Conservation (phyloP, 2,888 invertebrate species). For the Agonopterix arenella region DNA sequence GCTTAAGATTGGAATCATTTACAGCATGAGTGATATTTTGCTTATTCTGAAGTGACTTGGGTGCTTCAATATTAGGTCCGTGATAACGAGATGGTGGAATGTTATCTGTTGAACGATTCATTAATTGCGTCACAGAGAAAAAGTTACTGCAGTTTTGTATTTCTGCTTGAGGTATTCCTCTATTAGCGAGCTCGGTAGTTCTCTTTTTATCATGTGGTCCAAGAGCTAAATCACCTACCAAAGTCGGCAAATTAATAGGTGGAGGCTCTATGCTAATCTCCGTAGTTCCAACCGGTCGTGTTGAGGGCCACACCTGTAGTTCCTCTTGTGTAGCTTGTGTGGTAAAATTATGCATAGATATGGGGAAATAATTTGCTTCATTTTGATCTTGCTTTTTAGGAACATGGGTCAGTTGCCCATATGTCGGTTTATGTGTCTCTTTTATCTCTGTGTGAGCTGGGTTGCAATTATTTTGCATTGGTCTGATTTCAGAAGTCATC, state of each 20-base stretch:
- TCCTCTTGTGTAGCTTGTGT: conserved; percentile 57
- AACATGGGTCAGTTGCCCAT: conserved; percentile 36
- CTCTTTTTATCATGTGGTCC: conserved; percentile 69
- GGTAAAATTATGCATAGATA: conserved; percentile 60
- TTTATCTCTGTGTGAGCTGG: conserved; percentile 40
- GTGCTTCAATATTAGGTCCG: conserved; percentile 36
- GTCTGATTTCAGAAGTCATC: conserved; percentile 70
- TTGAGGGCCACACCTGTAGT: conserved; percentile 62
- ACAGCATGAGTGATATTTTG: conserved; percentile 41
- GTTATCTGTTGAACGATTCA: conserved; percentile 59
- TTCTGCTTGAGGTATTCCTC: conserved; percentile 42
- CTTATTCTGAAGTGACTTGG: conserved; percentile 42
- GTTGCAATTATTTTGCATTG: conserved; percentile 54
- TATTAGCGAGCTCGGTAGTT: conserved; percentile 39
- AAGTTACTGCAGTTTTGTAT: conserved; percentile 63
- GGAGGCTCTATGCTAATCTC: conserved; percentile 71
- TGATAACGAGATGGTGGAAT: conserved; percentile 52
- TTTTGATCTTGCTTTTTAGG: conserved; percentile 51
- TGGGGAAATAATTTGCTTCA: conserved; percentile 60
- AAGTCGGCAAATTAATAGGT: conserved; percentile 64
- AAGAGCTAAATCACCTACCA: conserved; percentile 64
- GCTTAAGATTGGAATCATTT: conserved; percentile 49
- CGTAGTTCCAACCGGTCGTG: conserved; percentile 60
- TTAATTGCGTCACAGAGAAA: conserved; percentile 65
- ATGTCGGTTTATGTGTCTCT: conserved; percentile 43